These are phyloP conservation scores for Melanophora roralis DNA, from an alignment of 2,888 invertebrate genomes.

Conservation along the genomic window DNA sequence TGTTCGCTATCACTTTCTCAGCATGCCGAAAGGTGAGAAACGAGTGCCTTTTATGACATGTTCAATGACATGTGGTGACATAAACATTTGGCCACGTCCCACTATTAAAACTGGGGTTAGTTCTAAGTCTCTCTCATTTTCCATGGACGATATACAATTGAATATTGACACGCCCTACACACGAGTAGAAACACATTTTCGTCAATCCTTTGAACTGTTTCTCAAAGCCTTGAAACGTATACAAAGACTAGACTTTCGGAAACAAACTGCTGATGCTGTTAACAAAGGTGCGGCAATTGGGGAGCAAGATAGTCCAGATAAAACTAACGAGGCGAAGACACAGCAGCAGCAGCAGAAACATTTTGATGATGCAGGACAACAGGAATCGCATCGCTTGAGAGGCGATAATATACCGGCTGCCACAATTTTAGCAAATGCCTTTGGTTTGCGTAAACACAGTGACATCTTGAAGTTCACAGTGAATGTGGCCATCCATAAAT, in stretches of 20 bases:
- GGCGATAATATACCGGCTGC: constrained; percentile 57
- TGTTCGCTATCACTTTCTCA: constrained; percentile 79
- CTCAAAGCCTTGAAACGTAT: constrained; percentile 73
- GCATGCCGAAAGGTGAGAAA: constrained; percentile 69
- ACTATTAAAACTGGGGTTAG: constrained; percentile 84
- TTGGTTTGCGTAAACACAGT: constrained; percentile 67
- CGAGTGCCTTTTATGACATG: constrained; percentile 84
- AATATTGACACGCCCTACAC: constrained; percentile 72
- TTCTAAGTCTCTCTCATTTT: constrained; percentile 80
- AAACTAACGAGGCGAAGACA: constrained; percentile 15
- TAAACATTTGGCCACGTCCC: constrained; percentile 88
- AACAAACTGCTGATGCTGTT: constrained; percentile 16
- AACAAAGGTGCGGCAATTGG: not conserved
- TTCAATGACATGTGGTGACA: constrained; percentile 85
- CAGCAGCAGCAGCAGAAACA: constrained; percentile 62
- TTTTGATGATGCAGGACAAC: constrained; percentile 51
- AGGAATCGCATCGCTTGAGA: constrained; percentile 49
- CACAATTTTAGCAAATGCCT: constrained; percentile 66
- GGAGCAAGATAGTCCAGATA: constrained; percentile 37
- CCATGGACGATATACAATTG: constrained; percentile 72
- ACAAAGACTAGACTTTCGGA: constrained; percentile 70
- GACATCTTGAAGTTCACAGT: constrained; percentile 74
- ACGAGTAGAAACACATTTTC: constrained; percentile 71
- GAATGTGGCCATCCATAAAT: constrained; percentile 79
- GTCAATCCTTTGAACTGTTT: constrained; percentile 73